Conservation (phyloP, 2,797 vertebrate species). For the Falco concolor region DNA sequence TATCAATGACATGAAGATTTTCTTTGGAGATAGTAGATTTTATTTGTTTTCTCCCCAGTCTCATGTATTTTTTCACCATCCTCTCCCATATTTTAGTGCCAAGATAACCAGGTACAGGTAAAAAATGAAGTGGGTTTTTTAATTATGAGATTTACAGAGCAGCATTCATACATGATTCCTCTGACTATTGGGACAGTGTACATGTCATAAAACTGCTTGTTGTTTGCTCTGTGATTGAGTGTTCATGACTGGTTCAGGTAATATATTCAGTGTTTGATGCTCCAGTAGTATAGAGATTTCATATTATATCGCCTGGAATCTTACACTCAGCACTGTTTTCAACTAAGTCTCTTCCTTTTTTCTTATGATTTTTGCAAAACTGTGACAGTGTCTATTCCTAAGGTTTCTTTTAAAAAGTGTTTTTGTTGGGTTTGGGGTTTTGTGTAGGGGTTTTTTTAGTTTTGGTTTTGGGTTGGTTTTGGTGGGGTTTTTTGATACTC, state of each 20-base stretch:
- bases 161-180: neutral
- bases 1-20: neutral
- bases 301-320: neutral
- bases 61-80: neutral
- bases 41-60: neutral
- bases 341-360: neutral
- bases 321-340: neutral
- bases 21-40: neutral
- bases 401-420: neutral
- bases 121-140: neutral
- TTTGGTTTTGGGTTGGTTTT: neutral
- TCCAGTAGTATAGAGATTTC: neutral
- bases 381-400: neutral
- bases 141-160: neutral
- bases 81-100: neutral
- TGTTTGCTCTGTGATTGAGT: neutral
- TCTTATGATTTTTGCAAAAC: neutral
- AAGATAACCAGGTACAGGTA: neutral
- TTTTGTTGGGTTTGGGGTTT: neutral
- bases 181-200: neutral
- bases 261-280: neutral
- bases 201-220: neutral
- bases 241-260: neutral
- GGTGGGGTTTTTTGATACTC: accelerated
- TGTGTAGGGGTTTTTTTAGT: neutral